Percentiles rank a stretch among this genome's conserved stretches.
phyloP scores from a whole-genome alignment of 2,113 vertebrate species.

The Dendrocopos noguchii region DNA sequence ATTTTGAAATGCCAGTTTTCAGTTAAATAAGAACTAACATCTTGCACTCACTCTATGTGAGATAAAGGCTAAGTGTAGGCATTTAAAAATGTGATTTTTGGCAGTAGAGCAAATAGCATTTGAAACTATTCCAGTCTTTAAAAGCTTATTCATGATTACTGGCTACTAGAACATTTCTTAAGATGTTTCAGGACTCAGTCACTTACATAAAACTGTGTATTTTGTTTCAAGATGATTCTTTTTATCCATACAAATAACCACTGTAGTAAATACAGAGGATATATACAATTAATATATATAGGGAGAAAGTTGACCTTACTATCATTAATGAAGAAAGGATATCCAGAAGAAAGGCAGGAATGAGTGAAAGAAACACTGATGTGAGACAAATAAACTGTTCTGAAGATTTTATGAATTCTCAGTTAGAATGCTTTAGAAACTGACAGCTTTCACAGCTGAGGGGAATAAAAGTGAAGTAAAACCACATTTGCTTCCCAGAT shows the following conservation, averaged over 20 bases:
- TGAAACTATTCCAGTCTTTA: conserved; percentile 12
- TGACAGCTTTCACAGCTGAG: conserved; percentile 10
- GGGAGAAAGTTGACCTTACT: background rate
- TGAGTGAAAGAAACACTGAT: background rate
- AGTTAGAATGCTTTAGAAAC: background rate
- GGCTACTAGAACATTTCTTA: background rate
- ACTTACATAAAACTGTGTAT: background rate
- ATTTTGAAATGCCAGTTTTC: conserved; percentile 14
- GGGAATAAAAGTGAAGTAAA: conserved; percentile 24
- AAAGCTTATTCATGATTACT: conserved; percentile 5
- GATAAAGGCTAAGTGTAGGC: conserved; percentile 17
- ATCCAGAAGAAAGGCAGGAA: background rate
- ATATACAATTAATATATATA: background rate
- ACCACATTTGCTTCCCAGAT: background rate
- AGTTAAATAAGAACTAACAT: conserved; percentile 31
- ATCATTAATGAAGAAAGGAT: background rate
- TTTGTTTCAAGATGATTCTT: background rate
- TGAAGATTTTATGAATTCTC: background rate
- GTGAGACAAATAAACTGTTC: background rate
- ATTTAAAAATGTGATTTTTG: conserved; percentile 46
- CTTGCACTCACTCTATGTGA: conserved; percentile 22
- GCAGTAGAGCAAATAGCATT: background rate
- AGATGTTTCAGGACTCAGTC: background rate
- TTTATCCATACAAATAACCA: background rate
- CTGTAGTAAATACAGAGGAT: background rate